Evolutionary conservation across 2,113 vertebrate genomes (phyloP), one percentile per base, ranked within the genome.

Genomic region (Aspiorhynchus laticeps): DNA sequence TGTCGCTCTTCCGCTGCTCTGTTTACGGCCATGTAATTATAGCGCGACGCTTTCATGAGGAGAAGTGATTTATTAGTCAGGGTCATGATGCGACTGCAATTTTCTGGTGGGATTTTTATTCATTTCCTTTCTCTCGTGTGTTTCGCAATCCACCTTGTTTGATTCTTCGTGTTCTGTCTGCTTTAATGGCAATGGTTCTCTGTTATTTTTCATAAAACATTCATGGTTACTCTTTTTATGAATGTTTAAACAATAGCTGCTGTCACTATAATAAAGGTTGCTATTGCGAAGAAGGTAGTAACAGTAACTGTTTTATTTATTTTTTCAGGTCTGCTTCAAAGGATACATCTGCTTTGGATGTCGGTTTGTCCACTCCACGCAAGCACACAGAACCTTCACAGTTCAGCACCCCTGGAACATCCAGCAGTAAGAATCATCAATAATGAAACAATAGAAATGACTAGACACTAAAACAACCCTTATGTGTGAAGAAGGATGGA

Each of bases 351-450:
- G 90, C 93, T 83, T 93, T 98, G 90, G 98, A 99, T n/a, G 95
- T 97, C 24, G 94, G 95, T 87, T 91, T 99, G 87, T 96, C 98
- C 21, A 97, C 97, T 0, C 97, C 97, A 80, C 95, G 97, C 33
- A 99, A 98, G 89, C 96, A 98, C 88, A 91, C 97, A 0, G 98
- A 99, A 78, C 90, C 95, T 0, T 95, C 97, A 46, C 98, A 98
- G 89, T 99, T 96, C 90, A 91, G 94, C 74, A 95, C 96, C 88
- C 95, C 96, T 14, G 96, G 96, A 86, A 91, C 92, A 48, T 84
- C 92, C 88, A 95, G 92, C 90, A 93, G 98, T 99, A 95, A 92
- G 94, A 91, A 75, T 26, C 26, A 79, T 51, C 4, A 48, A 11
- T 4, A 46, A 4, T 46, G 12, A 1, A 77, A 31, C 43, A 28